Evolutionary conservation across 2,113 vertebrate species (phyloP), one percentile per base, ranked within the genome.

Genomic region (Trogon melanurus): DNA sequence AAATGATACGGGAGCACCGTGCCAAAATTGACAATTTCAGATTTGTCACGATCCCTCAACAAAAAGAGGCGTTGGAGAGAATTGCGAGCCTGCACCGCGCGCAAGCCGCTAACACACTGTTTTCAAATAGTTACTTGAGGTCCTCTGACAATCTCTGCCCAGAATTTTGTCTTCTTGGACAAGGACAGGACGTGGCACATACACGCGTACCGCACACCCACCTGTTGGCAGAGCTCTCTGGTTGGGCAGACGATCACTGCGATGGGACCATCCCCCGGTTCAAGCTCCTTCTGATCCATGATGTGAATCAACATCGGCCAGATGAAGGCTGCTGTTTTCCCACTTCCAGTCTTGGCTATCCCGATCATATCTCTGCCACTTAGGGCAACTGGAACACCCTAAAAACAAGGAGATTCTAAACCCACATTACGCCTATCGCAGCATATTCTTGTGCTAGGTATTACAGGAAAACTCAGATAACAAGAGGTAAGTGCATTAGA

Each of bases 221-320:
- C 99, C 99, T 99, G 99, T 91, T 99, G 99, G 97, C 99, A 99
- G 74, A 99, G 99, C 97, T 99, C 99, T 96, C 99, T 98, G 47
- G 99, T 99, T 0, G 99, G 99, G 87, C 99, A 99, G 30, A 99
- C 99, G 1, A 99, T 99, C 73, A 99, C 97, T 13, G 99, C 99
- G 27, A 99, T 99, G 61, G 99, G 99, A 21, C 99, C 99, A 88
- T 99, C 99, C 13, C 99, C 99, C 1, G 98, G 94, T 50, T 99
- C 98, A 56, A 99, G 97, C 92, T 99, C 99, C 93, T 99, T 99
- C 96, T 99, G 99, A 94, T 99, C 99, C 99, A 99, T 99, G 97
- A 99, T 99, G 92, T 99, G 99, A 96, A 99, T 99, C 96, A 99
- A 91, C 98, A 99, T 99, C 0, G 99, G 99, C 99, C 99, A 99